phyloP scores from a whole-genome alignment of 2,797 vertebrate species.

The Triplophysa yarkandensis region DNA sequence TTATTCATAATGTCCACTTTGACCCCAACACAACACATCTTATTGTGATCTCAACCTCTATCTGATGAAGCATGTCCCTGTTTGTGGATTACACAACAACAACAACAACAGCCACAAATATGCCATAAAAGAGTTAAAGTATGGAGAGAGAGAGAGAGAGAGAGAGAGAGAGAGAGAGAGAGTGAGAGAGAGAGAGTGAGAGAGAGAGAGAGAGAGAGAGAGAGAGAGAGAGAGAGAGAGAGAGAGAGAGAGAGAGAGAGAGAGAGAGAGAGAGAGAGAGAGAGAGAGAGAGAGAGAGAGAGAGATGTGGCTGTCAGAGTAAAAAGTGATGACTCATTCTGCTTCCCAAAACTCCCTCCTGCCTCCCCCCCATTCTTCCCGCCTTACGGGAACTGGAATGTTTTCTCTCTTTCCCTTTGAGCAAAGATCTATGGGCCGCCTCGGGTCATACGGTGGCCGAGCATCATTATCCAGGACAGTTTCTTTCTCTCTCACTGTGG shows the following conservation, averaged over 20 bases:
- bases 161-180: too few species aligned
- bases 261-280: too few species aligned
- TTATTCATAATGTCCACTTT: neutral
- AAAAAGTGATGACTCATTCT: conserved; percentile 82
- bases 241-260: too few species aligned
- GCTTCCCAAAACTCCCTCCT: conserved; percentile 77
- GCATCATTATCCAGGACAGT: conserved; percentile 69
- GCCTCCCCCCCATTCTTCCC: conserved; percentile 59
- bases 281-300: too few species aligned
- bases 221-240: too few species aligned
- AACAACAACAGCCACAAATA: conserved; percentile 20
- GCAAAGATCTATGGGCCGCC: conserved; percentile 69
- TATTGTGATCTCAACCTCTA: conserved; percentile 3
- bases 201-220: too few species aligned
- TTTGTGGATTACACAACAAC: conserved; percentile 17
- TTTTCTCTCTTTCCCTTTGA: conserved; percentile 60
- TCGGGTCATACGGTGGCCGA: conserved; percentile 67
- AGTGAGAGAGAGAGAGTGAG: too few species aligned
- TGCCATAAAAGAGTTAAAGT: conserved; percentile 22
- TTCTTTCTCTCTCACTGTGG: conserved; percentile 49
- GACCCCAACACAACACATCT: conserved; percentile 1
- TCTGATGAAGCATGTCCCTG: conserved; percentile 24
- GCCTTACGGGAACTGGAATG: conserved; percentile 80
- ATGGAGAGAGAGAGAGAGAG: too few species aligned
- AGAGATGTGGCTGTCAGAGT: conserved; percentile 64